A percentile compares a stretch with the other conserved stretches of the same genome.
Evolutionary conservation across 1,140 invertebrate genomes (phyloP).

Genomic region (Caerostris darwini): DNA sequence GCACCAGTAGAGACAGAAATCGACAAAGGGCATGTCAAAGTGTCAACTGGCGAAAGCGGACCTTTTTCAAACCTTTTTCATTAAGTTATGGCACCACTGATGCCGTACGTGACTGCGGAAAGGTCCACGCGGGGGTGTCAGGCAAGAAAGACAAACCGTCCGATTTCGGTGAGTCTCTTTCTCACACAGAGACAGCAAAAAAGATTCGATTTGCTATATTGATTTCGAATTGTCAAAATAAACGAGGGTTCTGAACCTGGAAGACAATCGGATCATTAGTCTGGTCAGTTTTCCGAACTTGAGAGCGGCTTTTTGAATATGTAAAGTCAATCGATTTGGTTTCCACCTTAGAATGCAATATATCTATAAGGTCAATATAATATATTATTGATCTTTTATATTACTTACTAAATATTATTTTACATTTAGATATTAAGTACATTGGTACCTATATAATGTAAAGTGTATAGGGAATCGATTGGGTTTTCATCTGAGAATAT

Average conservation of each 20-base stretch:
- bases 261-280: not conserved
- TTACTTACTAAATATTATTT: too few species aligned
- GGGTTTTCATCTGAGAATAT: too few species aligned
- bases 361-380: too few species aligned
- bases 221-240: constrained; percentile 44
- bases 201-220: constrained; percentile 45
- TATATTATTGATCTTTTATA: too few species aligned
- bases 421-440: too few species aligned
- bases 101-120: constrained; percentile 32
- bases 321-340: not conserved
- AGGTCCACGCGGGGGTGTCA: not conserved
- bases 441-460: too few species aligned
- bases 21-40: constrained; percentile 46
- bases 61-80: constrained; percentile 59
- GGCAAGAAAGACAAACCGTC: constrained; percentile 45
- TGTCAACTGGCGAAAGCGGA: constrained; percentile 24
- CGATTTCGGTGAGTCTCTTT: constrained; percentile 5
- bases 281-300: not conserved
- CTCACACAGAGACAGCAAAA: not conserved
- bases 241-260: too few species aligned
- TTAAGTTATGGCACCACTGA: constrained; percentile 47
- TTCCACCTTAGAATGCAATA: not conserved
- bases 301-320: not conserved
- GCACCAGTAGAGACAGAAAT: not conserved
- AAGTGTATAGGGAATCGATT: too few species aligned